A percentile compares a stretch with the other conserved stretches of the same genome.
Evolutionary conservation across 2,113 vertebrate genomes (phyloP).

Genomic region (Plecturocebus donacophilus): DNA sequence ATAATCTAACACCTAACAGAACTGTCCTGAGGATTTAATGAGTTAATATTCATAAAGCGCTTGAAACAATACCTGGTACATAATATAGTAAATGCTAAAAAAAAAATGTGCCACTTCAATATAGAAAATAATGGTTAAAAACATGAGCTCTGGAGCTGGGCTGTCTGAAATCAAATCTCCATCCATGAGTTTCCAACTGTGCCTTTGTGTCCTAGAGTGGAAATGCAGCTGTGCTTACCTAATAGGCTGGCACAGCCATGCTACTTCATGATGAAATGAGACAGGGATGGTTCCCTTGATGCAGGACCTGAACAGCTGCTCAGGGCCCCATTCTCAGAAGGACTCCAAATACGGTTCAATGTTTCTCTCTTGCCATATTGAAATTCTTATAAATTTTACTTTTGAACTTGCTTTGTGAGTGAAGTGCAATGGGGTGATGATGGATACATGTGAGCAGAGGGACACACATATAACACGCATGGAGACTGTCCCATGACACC

Average conservation of each 20-base stretch:
- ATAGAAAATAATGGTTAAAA: neutral
- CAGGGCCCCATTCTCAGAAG: neutral
- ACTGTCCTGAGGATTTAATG: neutral
- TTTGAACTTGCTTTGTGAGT: neutral
- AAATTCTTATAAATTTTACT: neutral
- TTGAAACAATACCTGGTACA: neutral
- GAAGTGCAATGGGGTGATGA: neutral
- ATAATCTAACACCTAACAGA: neutral
- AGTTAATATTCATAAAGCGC: neutral
- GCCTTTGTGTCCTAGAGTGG: neutral
- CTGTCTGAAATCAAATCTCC: neutral
- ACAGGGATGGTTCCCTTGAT: neutral
- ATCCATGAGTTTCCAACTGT: neutral
- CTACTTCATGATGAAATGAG: neutral
- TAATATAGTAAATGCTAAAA: neutral
- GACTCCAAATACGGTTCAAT: neutral
- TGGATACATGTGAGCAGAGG: neutral
- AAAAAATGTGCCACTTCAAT: neutral
- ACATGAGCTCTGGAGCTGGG: neutral
- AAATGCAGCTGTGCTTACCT: neutral
- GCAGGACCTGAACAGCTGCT: neutral
- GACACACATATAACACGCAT: rapidly evolving
- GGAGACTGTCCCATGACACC: neutral
- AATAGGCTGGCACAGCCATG: too few relatives aligned
- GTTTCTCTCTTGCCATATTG: neutral